These are phyloP conservation scores for Anastrepha obliqua DNA, from an alignment of 1,140 invertebrate genomes.

Conservation along the genomic window DNA sequence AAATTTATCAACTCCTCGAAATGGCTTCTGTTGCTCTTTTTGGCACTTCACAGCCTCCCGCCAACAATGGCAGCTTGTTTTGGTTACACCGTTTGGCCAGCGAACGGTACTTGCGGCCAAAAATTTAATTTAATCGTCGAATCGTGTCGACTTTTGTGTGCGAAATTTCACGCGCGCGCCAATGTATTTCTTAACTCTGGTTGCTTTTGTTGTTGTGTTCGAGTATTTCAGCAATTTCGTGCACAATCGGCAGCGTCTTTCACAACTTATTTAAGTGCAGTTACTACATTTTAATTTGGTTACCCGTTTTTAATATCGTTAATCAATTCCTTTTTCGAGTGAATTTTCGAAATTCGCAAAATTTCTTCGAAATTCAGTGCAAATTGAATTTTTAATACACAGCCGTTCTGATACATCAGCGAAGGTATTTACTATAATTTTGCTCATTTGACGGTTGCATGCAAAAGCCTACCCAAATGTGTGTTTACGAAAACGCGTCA, in stretches of 20 bases:
- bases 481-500: no score
- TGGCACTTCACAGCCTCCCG: not conserved
- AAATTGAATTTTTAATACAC: no score
- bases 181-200: not conserved
- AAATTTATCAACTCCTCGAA: not conserved
- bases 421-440: no score
- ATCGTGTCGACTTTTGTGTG: not conserved
- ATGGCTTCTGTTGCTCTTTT: not conserved
- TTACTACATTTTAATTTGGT: not conserved
- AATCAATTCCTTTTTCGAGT: not conserved
- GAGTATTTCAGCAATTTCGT: not conserved
- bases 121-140: not conserved
- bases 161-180: not conserved
- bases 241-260: not conserved
- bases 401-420: no score
- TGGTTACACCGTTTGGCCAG: not conserved
- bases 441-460: no score
- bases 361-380: no score
- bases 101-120: slow-evolving; percentile 7
- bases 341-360: not conserved
- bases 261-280: not conserved
- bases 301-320: not conserved
- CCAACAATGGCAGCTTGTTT: not conserved
- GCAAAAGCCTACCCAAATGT: no score
- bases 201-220: not conserved